Evolutionary conservation across 2,113 vertebrate species (phyloP).

Genomic region (Lepus timidus): DNA sequence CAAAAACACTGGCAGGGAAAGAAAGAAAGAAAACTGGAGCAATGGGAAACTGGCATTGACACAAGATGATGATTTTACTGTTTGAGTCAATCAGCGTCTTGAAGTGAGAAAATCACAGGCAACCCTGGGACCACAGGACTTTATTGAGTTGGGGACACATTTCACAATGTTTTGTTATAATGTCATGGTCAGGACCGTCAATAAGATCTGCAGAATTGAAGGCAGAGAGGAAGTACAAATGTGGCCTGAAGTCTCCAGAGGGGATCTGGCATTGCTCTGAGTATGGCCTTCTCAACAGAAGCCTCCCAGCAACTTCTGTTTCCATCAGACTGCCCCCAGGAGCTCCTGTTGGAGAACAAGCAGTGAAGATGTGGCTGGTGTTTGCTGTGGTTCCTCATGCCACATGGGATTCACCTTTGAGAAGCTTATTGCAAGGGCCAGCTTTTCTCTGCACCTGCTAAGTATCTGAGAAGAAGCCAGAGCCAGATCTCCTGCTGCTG

Average conservation of each 20-base stretch:
- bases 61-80: neutral
- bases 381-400: neutral
- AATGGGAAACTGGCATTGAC: rapidly evolving
- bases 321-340: rapidly evolving
- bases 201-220: neutral
- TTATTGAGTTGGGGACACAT: neutral
- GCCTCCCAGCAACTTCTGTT: neutral
- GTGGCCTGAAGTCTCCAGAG: rapidly evolving
- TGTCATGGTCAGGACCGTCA: neutral
- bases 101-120: neutral
- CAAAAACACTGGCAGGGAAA: neutral
- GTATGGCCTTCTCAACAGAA: no score
- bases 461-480: neutral
- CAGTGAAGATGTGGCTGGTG: neutral
- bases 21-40: neutral
- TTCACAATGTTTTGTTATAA: neutral
- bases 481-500: neutral
- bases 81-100: neutral
- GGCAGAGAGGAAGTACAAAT: neutral
- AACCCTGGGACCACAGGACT: no score
- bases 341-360: no score
- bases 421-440: neutral
- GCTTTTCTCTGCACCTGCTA: no score
- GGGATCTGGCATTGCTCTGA: rapidly evolving
- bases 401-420: neutral